phyloP scores from a whole-genome alignment of 92 coral and sea anemone genomes.

The Actinernus sp. region DNA sequence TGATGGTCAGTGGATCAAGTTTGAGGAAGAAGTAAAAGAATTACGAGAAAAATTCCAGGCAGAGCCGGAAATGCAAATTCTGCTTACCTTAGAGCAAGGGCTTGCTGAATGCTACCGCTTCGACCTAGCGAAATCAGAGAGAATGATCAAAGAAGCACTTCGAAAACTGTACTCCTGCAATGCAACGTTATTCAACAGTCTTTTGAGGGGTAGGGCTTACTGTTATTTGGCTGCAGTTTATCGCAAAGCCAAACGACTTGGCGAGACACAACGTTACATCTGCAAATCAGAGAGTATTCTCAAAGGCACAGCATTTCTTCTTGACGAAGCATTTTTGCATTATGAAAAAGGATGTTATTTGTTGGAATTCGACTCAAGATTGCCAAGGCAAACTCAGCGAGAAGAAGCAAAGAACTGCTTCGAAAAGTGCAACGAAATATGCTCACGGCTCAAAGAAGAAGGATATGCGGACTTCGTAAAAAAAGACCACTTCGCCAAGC shows the following conservation, averaged over 20 bases:
- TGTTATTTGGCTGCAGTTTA: slow-evolving; percentile 51
- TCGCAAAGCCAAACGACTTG: slow-evolving; percentile 40
- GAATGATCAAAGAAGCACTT: too few relatives aligned
- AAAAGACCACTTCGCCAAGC: slow-evolving; percentile 47
- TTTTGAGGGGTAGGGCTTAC: slow-evolving; percentile 49
- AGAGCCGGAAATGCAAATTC: slow-evolving; percentile 3
- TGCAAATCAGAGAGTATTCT: slow-evolving; percentile 32
- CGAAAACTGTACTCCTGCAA: too few relatives aligned
- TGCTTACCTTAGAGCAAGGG: slow-evolving; percentile 38
- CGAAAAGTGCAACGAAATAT: slow-evolving; percentile 50
- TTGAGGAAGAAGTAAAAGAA: slow-evolving; percentile 13
- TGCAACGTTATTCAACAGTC: neutral
- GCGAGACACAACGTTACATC: slow-evolving; percentile 40
- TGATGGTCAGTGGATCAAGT: slow-evolving; percentile 45
- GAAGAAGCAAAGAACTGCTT: slow-evolving; percentile 23
- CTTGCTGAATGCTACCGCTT: slow-evolving; percentile 27
- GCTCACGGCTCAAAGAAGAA: slow-evolving; percentile 6
- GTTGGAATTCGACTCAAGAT: slow-evolving; percentile 34
- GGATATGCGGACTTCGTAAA: slow-evolving; percentile 19
- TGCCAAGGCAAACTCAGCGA: neutral
- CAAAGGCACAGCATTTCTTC: neutral
- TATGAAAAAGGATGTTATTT: slow-evolving; percentile 63
- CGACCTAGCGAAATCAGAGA: slow-evolving; percentile 22
- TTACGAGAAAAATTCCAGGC: slow-evolving; percentile 1
- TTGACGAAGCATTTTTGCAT: slow-evolving; percentile 44